Conservation (phyloP, 2,113 vertebrate species). For the Gymnobelideus leadbeateri region DNA sequence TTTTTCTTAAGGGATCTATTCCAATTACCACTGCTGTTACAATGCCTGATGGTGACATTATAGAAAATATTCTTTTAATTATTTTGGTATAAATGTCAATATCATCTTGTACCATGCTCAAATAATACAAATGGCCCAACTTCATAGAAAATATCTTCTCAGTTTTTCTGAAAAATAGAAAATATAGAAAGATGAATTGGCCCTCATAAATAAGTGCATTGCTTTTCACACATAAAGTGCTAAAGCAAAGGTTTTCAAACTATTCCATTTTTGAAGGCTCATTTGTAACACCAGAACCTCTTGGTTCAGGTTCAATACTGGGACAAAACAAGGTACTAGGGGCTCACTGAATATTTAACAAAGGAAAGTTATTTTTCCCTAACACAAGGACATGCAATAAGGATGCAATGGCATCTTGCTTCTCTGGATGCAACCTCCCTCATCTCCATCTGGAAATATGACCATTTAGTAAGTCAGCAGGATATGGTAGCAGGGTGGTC, state of each 20-base stretch:
- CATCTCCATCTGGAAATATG: not conserved
- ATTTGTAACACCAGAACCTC: not conserved
- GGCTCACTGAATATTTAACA: not conserved
- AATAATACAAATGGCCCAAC: slow-evolving; percentile 53
- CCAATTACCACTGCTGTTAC: slow-evolving; percentile 40
- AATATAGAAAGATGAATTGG: slow-evolving; percentile 23
- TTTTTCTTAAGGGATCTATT: slow-evolving; percentile 51
- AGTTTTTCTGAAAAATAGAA: slow-evolving; percentile 40
- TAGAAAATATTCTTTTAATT: slow-evolving; percentile 56
- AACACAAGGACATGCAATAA: not conserved
- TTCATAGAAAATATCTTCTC: slow-evolving; percentile 50
- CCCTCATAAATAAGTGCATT: slow-evolving; percentile 41
- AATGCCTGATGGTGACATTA: slow-evolving; percentile 26
- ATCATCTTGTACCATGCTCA: slow-evolving; percentile 49
- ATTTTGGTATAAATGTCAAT: slow-evolving; percentile 62
- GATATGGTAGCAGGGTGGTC: not conserved
- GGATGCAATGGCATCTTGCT: not conserved
- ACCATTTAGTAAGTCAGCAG: not conserved
- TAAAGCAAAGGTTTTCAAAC: slow-evolving; percentile 51
- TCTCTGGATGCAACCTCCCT: not conserved
- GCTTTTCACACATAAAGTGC: slow-evolving; percentile 54
- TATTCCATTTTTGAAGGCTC: not conserved
- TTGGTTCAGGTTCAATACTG: not conserved
- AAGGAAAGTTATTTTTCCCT: not conserved
- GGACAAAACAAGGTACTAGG: not conserved